Evolutionary conservation across 2,888 invertebrate species (phyloP).

Genomic region (Elmis aenea): DNA sequence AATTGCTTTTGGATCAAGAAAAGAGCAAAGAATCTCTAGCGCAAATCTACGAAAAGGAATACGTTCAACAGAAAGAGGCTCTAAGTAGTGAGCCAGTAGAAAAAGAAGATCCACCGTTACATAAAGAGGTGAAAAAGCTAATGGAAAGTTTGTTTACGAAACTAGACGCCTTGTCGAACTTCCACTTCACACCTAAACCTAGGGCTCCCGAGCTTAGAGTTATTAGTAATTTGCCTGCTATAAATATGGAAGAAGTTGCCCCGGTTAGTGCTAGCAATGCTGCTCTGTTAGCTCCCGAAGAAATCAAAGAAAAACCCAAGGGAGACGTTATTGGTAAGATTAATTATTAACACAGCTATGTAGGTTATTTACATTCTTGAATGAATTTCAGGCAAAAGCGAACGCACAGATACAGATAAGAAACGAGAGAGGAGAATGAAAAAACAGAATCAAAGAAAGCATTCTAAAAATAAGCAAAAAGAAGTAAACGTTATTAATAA

Average conservation of each 20-base stretch:
- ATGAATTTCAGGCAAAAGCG: slow-evolving; percentile 57
- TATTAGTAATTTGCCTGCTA: slow-evolving; percentile 83
- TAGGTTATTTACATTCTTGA: not conserved
- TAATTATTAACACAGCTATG: not conserved
- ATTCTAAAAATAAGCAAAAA: slow-evolving; percentile 50
- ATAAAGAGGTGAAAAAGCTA: slow-evolving; percentile 68
- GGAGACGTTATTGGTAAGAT: slow-evolving; percentile 49
- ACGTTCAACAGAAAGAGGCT: slow-evolving; percentile 61
- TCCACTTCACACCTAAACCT: slow-evolving; percentile 87
- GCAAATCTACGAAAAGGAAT: slow-evolving; percentile 90
- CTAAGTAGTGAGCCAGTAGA: slow-evolving; percentile 52
- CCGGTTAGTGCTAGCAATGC: slow-evolving; percentile 85
- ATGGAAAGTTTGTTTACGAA: slow-evolving; percentile 77
- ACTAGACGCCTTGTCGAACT: slow-evolving; percentile 89
- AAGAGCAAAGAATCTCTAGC: slow-evolving; percentile 91
- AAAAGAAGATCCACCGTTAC: slow-evolving; percentile 67
- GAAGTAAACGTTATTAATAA: slow-evolving; percentile 48
- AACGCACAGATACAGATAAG: slow-evolving; percentile 80
- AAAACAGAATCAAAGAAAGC: slow-evolving; percentile 67
- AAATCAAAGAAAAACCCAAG: slow-evolving; percentile 61
- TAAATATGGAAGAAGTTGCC: slow-evolving; percentile 93
- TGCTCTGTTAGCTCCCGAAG: slow-evolving; percentile 85
- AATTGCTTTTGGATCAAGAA: slow-evolving; percentile 83
- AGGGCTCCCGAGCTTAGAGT: slow-evolving; percentile 84
- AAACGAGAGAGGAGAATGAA: slow-evolving; percentile 84